These are phyloP conservation scores for Siderastrea siderea DNA, from an alignment of 92 coral and sea anemone genomes.

Conservation along the genomic window DNA sequence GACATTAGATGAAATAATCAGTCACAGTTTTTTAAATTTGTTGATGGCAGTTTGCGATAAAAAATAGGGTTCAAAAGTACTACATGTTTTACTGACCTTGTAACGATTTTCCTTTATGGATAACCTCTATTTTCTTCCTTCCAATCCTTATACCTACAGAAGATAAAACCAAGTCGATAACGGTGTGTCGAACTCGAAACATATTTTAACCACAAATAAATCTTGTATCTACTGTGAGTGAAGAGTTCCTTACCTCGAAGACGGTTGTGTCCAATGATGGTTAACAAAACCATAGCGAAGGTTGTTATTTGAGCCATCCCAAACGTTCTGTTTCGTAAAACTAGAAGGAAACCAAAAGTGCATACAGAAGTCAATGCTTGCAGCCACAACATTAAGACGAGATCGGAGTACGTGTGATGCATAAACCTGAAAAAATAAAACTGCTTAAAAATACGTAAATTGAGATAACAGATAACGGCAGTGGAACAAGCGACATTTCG, in stretches of 20 bases:
- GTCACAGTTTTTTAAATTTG: too few species aligned
- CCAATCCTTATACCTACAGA: conserved; percentile 27
- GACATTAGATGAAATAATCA: too few species aligned
- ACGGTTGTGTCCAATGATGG: background rate
- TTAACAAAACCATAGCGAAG: background rate
- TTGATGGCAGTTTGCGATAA: too few species aligned
- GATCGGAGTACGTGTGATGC: background rate
- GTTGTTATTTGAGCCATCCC: conserved; percentile 9
- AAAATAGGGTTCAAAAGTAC: too few species aligned
- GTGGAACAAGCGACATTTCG: too few species aligned
- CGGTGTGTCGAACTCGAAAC: background rate
- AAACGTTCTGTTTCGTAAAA: background rate
- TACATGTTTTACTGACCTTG: conserved; percentile 27
- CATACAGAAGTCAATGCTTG: background rate
- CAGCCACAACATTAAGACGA: background rate
- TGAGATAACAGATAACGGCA: too few species aligned
- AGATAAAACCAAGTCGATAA: background rate
- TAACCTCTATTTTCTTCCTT: conserved; percentile 36
- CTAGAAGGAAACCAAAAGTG: background rate
- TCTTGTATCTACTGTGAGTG: background rate
- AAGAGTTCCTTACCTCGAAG: conserved; percentile 1
- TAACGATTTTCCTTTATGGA: conserved; percentile 58
- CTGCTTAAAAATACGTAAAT: background rate
- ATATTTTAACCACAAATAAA: too few species aligned
- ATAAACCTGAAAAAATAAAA: too few species aligned